Conservation (phyloP, 2,113 vertebrate species). For the Eidolon helvum region DNA sequence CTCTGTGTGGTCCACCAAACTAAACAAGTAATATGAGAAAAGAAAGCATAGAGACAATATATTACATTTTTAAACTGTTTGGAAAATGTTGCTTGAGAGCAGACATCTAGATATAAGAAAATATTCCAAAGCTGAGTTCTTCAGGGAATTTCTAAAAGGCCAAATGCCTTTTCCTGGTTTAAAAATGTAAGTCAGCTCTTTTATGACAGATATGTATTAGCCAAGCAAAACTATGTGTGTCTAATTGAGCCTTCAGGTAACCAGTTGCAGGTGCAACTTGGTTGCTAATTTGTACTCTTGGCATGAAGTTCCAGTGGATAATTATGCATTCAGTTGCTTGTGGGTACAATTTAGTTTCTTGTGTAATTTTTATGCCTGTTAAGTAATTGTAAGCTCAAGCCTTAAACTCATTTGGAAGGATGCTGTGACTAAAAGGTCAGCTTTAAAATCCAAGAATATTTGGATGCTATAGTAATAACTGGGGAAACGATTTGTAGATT, state of each 20-base stretch:
- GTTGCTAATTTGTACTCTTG: conserved; percentile 54
- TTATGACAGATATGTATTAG: neutral
- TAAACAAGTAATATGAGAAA: neutral
- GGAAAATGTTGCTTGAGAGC: neutral
- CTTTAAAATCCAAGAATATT: conserved; percentile 9
- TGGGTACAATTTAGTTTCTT: conserved; percentile 50
- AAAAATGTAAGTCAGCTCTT: neutral
- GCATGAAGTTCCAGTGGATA: conserved; percentile 7
- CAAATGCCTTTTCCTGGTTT: neutral
- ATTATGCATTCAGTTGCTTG: conserved; percentile 52
- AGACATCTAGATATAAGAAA: neutral
- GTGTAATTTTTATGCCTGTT: conserved; percentile 13
- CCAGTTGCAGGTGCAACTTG: conserved; percentile 34
- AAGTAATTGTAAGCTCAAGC: conserved; percentile 48
- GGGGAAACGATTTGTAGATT: conserved; percentile 25
- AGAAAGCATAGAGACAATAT: neutral
- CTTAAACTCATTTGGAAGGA: conserved; percentile 54
- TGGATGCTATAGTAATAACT: neutral
- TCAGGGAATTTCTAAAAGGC: neutral
- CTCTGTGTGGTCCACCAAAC: neutral
- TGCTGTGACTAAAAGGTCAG: conserved; percentile 59
- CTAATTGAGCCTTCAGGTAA: conserved; percentile 60
- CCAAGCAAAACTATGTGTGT: neutral
- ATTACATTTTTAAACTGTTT: neutral
- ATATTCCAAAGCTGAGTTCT: neutral